phyloP scores from a whole-genome alignment of 1,140 invertebrate species.

The Helicoverpa armigera region DNA sequence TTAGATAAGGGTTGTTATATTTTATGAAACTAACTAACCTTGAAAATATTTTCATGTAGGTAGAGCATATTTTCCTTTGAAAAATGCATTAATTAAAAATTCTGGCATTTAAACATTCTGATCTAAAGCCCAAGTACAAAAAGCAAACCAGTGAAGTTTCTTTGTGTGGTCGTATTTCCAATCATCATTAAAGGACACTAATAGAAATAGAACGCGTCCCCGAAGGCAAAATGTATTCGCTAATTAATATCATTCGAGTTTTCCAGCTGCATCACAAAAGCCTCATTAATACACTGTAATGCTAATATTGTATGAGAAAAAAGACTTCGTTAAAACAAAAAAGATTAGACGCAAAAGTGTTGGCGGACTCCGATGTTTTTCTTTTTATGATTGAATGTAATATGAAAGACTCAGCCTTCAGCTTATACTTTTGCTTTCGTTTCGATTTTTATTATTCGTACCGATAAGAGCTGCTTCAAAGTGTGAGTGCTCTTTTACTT shows the following conservation, averaged over 20 bases:
- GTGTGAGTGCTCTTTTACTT: background rate
- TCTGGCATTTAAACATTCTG: background rate
- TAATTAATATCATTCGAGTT: constrained; percentile 27
- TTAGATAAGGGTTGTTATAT: no score
- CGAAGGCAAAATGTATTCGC: constrained; percentile 12
- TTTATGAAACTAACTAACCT: no score
- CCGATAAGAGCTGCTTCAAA: background rate
- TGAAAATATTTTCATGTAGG: no score
- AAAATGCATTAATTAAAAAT: background rate
- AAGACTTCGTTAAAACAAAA: constrained; percentile 11
- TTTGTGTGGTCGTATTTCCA: no score
- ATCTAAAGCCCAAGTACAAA: background rate
- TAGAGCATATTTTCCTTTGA: no score
- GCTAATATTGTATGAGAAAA: background rate
- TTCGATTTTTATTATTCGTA: background rate
- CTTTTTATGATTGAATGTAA: background rate
- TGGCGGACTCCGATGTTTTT: background rate
- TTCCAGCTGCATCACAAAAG: constrained; percentile 6
- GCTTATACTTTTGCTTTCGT: background rate
- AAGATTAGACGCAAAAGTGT: background rate
- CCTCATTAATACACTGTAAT: constrained; percentile 1
- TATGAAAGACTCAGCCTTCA: background rate
- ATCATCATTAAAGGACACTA: background rate
- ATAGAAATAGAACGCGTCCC: background rate
- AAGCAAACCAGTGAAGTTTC: background rate